Conservation (phyloP, 1,140 invertebrate genomes). For the Lasaia peninsularis region DNA sequence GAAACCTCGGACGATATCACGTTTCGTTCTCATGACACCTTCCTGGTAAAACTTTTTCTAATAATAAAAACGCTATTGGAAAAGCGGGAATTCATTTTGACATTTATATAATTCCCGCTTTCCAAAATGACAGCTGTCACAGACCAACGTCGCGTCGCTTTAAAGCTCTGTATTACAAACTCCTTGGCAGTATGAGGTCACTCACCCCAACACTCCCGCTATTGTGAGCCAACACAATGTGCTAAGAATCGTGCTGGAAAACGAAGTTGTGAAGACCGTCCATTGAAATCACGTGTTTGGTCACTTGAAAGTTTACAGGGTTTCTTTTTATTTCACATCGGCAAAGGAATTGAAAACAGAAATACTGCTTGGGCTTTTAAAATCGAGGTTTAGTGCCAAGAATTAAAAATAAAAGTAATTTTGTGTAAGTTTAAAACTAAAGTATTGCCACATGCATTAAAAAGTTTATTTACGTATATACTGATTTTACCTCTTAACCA, state of each 20-base stretch:
- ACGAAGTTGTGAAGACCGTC: conserved; percentile 3
- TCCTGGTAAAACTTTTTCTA: too few species aligned
- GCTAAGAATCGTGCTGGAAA: conserved; percentile 9
- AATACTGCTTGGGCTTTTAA: neutral
- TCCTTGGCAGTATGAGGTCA: conserved; percentile 8
- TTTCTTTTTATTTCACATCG: neutral
- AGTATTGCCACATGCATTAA: too few species aligned
- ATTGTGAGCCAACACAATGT: conserved; percentile 6
- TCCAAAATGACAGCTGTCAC: conserved; percentile 3
- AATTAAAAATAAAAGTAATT: neutral
- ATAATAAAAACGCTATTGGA: too few species aligned
- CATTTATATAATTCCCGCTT: neutral
- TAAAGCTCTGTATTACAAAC: conserved; percentile 3
- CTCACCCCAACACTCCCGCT: conserved; percentile 4
- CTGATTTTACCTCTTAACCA: too few species aligned
- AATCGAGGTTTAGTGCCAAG: neutral
- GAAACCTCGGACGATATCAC: too few species aligned
- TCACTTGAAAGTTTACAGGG: conserved; percentile 8
- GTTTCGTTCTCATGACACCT: too few species aligned
- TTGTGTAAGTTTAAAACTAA: too few species aligned
- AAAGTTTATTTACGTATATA: too few species aligned
- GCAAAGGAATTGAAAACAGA: conserved; percentile 3
- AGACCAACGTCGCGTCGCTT: neutral
- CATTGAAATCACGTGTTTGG: conserved; percentile 11
- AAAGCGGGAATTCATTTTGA: neutral